A percentile compares a stretch with the other conserved stretches of the same genome.
These are phyloP conservation scores for Pocillopora meandrina DNA, from an alignment of 92 coral and sea anemone species.

Conservation along the genomic window DNA sequence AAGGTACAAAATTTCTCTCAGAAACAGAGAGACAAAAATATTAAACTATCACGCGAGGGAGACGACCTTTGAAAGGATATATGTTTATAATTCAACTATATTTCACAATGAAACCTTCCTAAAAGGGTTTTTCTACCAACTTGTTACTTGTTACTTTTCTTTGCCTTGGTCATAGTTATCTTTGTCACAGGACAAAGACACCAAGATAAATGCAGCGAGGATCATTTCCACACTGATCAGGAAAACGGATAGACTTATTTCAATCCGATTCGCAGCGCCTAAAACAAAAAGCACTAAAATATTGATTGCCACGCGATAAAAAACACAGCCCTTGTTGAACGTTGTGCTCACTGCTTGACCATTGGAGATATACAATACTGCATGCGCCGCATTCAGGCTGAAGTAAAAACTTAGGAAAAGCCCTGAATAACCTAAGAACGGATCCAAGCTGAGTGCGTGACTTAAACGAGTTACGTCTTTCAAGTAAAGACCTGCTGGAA, in stretches of 20 bases:
- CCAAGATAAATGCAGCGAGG: constrained; percentile 3
- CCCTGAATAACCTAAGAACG: constrained; percentile 9
- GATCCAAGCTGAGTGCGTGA: constrained; percentile 10
- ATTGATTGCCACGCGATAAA: constrained; percentile 20
- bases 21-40: no score
- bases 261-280: constrained; percentile 1
- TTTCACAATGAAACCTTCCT: no score
- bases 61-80: no score
- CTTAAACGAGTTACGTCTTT: constrained; percentile 2
- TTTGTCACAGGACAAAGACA: constrained; percentile 13
- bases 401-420: constrained; percentile 15
- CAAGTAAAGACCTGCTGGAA: constrained; percentile 4
- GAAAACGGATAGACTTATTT: constrained; percentile 11
- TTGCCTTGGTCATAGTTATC: background rate
- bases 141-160: no score
- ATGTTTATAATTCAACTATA: no score
- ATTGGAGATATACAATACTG: constrained; percentile 26
- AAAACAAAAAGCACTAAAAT: background rate
- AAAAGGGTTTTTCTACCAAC: no score
- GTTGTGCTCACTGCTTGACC: constrained; percentile 30
- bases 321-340: constrained; percentile 14
- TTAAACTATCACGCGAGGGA: no score
- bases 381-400: constrained; percentile 15
- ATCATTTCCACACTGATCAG: constrained; percentile 9
- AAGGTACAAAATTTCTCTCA: no score